Percentiles rank a stretch among this genome's conserved stretches.
These are phyloP conservation scores for Lasioglossum figueresi DNA, from an alignment of 2,888 invertebrate species.

Conservation along the genomic window DNA sequence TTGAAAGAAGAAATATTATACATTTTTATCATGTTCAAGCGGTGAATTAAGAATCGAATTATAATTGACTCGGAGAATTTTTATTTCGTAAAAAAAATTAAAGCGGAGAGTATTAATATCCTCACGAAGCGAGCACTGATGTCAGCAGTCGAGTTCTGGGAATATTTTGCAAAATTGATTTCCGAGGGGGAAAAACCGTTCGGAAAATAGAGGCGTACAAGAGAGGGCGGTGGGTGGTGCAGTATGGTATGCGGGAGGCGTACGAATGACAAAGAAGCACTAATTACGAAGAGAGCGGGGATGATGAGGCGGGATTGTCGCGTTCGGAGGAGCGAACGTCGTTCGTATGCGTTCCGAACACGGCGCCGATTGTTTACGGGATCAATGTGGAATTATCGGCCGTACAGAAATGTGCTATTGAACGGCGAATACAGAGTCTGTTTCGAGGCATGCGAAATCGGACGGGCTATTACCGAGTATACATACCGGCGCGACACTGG, in stretches of 20 bases:
- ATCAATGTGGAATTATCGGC: slow-evolving; percentile 38
- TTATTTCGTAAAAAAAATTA: too few species aligned
- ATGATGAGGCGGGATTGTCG: neutral
- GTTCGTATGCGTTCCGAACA: neutral
- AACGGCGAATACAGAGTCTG: slow-evolving; percentile 13
- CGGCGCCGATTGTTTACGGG: slow-evolving; percentile 1
- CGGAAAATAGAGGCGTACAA: neutral
- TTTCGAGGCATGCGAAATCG: slow-evolving; percentile 38
- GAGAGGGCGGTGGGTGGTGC: neutral
- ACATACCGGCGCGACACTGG: slow-evolving; percentile 20
- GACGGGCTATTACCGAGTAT: slow-evolving; percentile 27
- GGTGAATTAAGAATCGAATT: too few species aligned
- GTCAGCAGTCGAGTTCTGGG: neutral
- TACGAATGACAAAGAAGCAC: neutral
- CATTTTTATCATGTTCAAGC: too few species aligned
- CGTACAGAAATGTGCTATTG: slow-evolving; percentile 2
- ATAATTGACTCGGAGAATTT: too few species aligned
- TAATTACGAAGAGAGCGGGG: neutral
- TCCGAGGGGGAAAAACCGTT: neutral
- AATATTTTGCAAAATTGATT: neutral
- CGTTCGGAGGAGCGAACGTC: neutral
- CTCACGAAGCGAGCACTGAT: too few species aligned
- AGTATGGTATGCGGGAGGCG: neutral
- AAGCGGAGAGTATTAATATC: too few species aligned
- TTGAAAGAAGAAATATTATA: too few species aligned